Evolutionary conservation across 2,888 invertebrate species (phyloP).

Genomic region (Callosobruchus maculatus): DNA sequence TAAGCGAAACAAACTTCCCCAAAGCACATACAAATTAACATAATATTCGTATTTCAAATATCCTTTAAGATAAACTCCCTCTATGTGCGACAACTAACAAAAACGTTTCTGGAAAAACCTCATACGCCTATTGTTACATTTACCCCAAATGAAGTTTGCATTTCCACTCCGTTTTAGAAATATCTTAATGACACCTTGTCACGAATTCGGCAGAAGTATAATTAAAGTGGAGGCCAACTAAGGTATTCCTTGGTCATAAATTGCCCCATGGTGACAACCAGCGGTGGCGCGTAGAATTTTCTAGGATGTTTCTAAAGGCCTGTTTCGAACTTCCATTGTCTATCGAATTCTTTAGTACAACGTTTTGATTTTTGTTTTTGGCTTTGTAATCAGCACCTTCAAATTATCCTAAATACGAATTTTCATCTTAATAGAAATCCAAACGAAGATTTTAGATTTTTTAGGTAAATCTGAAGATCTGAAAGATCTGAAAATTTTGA

Average conservation of each 20-base stretch:
- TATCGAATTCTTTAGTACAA: no score
- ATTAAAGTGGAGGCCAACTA: conserved; percentile 7
- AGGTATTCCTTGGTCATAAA: conserved; percentile 8
- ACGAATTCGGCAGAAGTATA: background rate
- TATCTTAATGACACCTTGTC: background rate
- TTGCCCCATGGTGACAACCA: background rate
- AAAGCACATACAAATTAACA: background rate
- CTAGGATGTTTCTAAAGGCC: no score
- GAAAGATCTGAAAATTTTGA: no score
- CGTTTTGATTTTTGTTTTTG: no score
- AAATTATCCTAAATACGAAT: no score
- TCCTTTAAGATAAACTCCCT: background rate
- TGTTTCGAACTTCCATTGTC: no score
- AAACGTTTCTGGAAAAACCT: background rate
- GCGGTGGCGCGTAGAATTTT: no score
- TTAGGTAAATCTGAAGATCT: no score
- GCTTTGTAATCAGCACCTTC: no score
- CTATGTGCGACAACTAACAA: background rate
- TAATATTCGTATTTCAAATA: background rate
- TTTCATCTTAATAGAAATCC: no score
- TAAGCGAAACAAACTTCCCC: background rate
- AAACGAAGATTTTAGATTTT: no score
- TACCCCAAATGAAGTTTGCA: background rate
- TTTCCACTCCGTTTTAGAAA: background rate
- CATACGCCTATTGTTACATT: background rate